Evolutionary conservation across 1,140 invertebrate genomes (phyloP).

Genomic region (Chionoecetes opilio): DNA sequence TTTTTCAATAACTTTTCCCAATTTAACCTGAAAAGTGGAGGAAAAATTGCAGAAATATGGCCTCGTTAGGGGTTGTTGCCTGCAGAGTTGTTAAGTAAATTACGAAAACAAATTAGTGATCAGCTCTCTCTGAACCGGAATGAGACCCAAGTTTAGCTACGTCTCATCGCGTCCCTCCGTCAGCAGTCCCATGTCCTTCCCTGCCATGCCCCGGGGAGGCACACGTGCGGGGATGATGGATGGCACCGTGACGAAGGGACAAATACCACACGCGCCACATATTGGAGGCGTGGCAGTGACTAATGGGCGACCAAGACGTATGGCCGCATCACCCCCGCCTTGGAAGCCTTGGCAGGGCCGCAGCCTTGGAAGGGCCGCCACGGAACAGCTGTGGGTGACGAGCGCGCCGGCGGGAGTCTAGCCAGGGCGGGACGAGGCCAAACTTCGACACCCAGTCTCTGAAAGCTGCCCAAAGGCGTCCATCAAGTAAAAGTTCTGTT

Average conservation of each 20-base stretch:
- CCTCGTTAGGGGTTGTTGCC: not conserved
- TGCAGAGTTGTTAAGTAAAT: not conserved
- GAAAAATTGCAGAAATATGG: not conserved
- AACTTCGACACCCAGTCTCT: too few species aligned
- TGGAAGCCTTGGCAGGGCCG: not conserved
- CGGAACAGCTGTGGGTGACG: too few species aligned
- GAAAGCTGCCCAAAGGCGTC: too few species aligned
- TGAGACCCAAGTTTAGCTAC: not conserved
- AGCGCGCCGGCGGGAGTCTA: too few species aligned
- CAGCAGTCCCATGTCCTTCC: not conserved
- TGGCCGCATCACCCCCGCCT: not conserved
- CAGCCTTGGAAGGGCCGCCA: not conserved
- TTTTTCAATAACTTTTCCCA: too few species aligned
- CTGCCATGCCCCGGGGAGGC: not conserved
- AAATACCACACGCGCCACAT: conserved; percentile 58
- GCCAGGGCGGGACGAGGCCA: too few species aligned
- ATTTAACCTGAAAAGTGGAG: too few species aligned
- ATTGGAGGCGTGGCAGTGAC: conserved; percentile 51
- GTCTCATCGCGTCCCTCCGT: not conserved
- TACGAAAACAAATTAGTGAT: not conserved
- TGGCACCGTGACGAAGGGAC: conserved; percentile 36
- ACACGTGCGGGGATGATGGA: conserved; percentile 32
- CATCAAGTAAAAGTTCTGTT: too few species aligned
- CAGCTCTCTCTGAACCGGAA: not conserved
- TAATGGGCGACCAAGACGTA: conserved; percentile 44